Evolutionary conservation across 2,113 vertebrate species (phyloP), one percentile per base, ranked within the genome.

Genomic region (Solea solea): DNA sequence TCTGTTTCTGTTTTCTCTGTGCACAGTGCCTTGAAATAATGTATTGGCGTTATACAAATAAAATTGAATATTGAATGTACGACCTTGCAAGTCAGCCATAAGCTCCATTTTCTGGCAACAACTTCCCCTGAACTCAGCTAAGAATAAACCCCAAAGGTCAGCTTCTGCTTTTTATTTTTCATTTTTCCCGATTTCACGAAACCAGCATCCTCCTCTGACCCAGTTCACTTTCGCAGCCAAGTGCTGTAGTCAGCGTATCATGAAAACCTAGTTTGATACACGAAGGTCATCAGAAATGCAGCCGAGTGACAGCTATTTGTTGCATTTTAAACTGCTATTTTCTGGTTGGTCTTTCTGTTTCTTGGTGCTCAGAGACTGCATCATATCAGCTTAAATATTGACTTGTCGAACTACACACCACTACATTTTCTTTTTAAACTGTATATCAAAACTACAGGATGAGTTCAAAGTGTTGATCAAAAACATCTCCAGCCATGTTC

Each of bases 41-140:
- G 21, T 21, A 21, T 21, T 21, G 21, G 21, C 21, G 1, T 1
- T 21, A 21, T 21, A 21, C 21, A 21, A 21, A 21, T 21, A 21
- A 21, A 21, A 21, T 21, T 21, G 21, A 21, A 21, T 21, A 21
- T 21, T 21, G 21, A 21, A 21, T 21, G 63, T 63, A 27, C 60
- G 62, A 77, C 81, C 72, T 53, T 25, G 4, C 1, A 52, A 71
- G 57, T 73, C 48, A 68, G 68, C 74, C 69, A 72, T 27, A 68
- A 9, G 15, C 9, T 60, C 68, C 44, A 46, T 57, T 67, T 78
- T 64, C 58, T 57, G 50, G 40, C 54, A 59, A 59, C 9, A n/a
- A 41, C 56, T n/a, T 62, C 16, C 46, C 59, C 25, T 53, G 15
- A 60, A 13, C 52, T 52, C 16, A 52, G 67, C 63, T 74, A 49